These are phyloP conservation scores for Drosophila lacertosa DNA, from an alignment of 1,140 invertebrate species.

Conservation along the genomic window DNA sequence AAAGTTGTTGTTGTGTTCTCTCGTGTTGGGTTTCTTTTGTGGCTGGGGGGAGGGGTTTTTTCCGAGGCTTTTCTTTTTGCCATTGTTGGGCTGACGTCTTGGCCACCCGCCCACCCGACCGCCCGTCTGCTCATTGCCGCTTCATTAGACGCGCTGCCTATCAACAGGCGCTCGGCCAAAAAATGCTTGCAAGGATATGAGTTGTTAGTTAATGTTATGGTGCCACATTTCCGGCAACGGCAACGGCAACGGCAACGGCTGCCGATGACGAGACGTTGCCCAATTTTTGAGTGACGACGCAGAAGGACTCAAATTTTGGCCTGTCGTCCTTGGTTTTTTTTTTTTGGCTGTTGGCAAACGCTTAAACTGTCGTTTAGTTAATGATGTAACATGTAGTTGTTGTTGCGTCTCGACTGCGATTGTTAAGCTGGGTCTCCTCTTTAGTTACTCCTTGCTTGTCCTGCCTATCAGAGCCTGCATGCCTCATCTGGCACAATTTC, in stretches of 20 bases:
- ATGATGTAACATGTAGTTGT: constrained; percentile 70
- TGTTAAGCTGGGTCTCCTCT: constrained; percentile 4
- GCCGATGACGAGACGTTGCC: constrained; percentile 29
- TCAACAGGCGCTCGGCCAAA: constrained; percentile 62
- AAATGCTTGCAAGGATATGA: constrained; percentile 70
- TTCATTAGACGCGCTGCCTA: constrained; percentile 69
- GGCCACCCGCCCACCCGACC: neutral
- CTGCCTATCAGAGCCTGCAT: constrained; percentile 1
- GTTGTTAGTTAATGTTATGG: constrained; percentile 79
- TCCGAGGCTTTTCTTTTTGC: constrained; percentile 17
- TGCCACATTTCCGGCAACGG: constrained; percentile 54
- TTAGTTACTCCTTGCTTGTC: no score
- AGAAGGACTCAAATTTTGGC: constrained; percentile 33
- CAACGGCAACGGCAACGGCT: constrained; percentile 39
- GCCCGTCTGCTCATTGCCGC: constrained; percentile 51
- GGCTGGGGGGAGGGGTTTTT: constrained; percentile 9
- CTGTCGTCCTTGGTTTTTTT: constrained; percentile 4
- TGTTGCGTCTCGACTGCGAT: constrained; percentile 34
- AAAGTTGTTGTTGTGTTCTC: constrained; percentile 1
- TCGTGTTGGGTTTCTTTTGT: constrained; percentile 24
- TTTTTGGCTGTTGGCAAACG: constrained; percentile 32
- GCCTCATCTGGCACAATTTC: constrained; percentile 56
- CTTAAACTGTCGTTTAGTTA: constrained; percentile 78
- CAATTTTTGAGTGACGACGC: constrained; percentile 48
- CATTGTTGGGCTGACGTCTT: constrained; percentile 56